Evolutionary conservation across 1,140 invertebrate genomes (phyloP).

Genomic region (Teleogryllus occipitalis): DNA sequence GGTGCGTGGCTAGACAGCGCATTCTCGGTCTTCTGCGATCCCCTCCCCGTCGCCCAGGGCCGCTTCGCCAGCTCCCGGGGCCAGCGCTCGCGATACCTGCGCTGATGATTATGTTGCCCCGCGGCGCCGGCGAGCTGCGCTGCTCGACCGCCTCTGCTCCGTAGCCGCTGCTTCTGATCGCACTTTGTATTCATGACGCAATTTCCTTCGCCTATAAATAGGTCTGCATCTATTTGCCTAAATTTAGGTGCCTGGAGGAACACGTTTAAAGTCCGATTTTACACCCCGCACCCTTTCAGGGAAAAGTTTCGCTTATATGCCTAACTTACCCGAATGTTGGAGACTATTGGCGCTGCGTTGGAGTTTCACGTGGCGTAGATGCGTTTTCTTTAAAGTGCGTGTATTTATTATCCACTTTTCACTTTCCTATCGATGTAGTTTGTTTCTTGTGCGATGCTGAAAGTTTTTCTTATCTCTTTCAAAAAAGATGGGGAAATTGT

Average conservation of each 20-base stretch:
- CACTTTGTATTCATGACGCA: background rate
- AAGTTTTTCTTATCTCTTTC: too few relatives aligned
- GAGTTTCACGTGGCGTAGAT: too few relatives aligned
- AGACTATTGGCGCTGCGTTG: background rate
- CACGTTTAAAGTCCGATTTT: background rate
- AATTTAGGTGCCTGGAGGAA: background rate
- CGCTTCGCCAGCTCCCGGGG: background rate
- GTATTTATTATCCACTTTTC: too few relatives aligned
- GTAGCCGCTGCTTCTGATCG: background rate
- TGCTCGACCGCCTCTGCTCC: background rate
- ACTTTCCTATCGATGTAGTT: too few relatives aligned
- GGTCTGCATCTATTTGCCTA: background rate
- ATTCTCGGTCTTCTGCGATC: background rate
- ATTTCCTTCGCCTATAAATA: background rate
- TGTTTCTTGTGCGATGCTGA: too few relatives aligned
- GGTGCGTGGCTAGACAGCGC: too few relatives aligned
- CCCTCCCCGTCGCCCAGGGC: background rate
- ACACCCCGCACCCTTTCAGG: background rate
- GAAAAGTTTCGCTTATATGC: background rate
- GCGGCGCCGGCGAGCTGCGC: too few relatives aligned
- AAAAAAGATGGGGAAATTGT: too few relatives aligned
- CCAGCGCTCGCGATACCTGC: background rate
- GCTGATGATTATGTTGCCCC: background rate
- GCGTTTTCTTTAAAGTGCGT: too few relatives aligned
- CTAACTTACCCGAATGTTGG: background rate